A percentile compares a stretch with the other conserved stretches of the same genome.
These are phyloP conservation scores for Choristoneura rosaceana DNA, from an alignment of 2,888 invertebrate genomes.

Conservation along the genomic window DNA sequence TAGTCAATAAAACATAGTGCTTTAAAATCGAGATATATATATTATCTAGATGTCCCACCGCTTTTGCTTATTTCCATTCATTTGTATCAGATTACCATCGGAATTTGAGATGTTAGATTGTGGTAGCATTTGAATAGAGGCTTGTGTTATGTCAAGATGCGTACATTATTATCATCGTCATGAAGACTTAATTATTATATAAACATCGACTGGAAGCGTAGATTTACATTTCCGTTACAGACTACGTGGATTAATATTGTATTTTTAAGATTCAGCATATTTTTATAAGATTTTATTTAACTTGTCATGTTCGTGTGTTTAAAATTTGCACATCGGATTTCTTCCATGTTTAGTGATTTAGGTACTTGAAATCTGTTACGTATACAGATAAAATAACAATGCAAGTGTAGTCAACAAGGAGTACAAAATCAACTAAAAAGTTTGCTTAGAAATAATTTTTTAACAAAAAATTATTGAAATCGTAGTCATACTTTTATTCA, in stretches of 20 bases:
- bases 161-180: constrained; percentile 21
- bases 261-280: background rate
- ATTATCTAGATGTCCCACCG: constrained; percentile 11
- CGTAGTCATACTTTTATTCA: too few species aligned
- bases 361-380: too few species aligned
- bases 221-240: background rate
- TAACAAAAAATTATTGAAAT: too few species aligned
- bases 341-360: too few species aligned
- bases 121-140: constrained; percentile 14
- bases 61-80: constrained; percentile 33
- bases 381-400: too few species aligned
- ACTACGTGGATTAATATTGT: background rate
- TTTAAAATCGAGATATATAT: constrained; percentile 13
- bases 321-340: too few species aligned
- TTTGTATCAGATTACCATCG: constrained; percentile 39
- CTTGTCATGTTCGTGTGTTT: too few species aligned
- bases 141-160: constrained; percentile 24
- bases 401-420: too few species aligned
- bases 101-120: constrained; percentile 30
- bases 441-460: too few species aligned
- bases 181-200: constrained; percentile 32
- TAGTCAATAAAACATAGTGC: constrained; percentile 13
- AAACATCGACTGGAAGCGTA: constrained; percentile 2
- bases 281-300: background rate
- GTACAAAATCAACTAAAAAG: too few species aligned